These are phyloP conservation scores for Styela clava DNA, from an alignment of 23 tunicate genomes.

Conservation along the genomic window DNA sequence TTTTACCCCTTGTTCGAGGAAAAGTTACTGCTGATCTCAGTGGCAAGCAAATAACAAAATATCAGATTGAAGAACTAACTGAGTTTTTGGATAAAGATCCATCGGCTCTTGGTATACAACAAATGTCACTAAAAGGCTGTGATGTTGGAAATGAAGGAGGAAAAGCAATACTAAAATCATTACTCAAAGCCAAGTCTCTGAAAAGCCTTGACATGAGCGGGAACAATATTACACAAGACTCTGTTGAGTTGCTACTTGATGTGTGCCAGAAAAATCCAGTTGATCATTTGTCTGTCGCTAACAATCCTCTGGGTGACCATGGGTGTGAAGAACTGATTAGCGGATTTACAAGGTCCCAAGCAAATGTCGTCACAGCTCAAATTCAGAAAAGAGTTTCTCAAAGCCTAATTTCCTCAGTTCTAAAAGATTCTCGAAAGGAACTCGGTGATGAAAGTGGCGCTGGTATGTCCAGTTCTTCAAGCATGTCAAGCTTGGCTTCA, in stretches of 20 bases:
- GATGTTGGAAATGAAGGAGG: conserved; percentile 7
- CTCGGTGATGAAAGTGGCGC: conserved; percentile 1
- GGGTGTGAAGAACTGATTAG: conserved; percentile 30
- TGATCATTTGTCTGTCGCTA: conserved; percentile 25
- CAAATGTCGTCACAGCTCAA: conserved; percentile 5
- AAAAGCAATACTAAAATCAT: conserved; percentile 25
- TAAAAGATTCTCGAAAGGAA: conserved; percentile 21
- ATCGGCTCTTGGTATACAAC: conserved; percentile 11
- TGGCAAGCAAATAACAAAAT: conserved; percentile 13
- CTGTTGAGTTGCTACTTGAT: conserved; percentile 22
- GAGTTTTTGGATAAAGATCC: conserved; percentile 21
- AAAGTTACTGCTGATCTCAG: conserved; percentile 23
- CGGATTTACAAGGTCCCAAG: conserved; percentile 29
- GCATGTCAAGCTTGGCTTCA: conserved; percentile 16
- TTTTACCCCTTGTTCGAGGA: conserved; percentile 12
- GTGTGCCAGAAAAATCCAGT: conserved; percentile 34
- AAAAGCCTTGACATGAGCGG: conserved; percentile 36
- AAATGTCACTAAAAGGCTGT: conserved; percentile 36
- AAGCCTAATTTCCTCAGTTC: conserved; percentile 25
- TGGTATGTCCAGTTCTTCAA: conserved; percentile 13
- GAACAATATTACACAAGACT: conserved; percentile 20
- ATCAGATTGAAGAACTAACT: conserved; percentile 45
- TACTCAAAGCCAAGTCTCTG: conserved; percentile 17
- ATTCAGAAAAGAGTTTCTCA: conserved; percentile 27
- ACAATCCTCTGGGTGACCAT: conserved; percentile 3